These are phyloP conservation scores for Pristis pectinata DNA, from an alignment of 2,797 vertebrate genomes.

Conservation along the genomic window DNA sequence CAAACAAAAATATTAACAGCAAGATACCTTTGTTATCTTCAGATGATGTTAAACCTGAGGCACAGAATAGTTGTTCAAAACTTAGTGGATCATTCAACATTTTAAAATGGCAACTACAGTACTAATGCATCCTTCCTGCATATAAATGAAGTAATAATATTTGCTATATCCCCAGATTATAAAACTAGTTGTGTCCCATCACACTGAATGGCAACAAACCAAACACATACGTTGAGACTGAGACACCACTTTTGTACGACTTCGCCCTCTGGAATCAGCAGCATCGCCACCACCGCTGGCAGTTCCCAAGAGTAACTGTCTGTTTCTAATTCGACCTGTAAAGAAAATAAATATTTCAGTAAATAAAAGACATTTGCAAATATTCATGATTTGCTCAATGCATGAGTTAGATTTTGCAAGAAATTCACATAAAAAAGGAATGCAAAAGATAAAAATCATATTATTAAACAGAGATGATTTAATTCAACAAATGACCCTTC, in stretches of 20 bases:
- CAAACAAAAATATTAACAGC: slow-evolving; percentile 55
- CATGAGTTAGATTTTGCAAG: background rate
- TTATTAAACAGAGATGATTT: background rate
- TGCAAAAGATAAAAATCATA: slow-evolving; percentile 40
- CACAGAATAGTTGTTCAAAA: slow-evolving; percentile 59
- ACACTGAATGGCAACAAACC: slow-evolving; percentile 47
- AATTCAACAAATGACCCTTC: background rate
- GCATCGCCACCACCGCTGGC: slow-evolving; percentile 66
- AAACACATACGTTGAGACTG: slow-evolving; percentile 91
- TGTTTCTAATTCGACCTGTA: slow-evolving; percentile 79
- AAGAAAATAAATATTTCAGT: slow-evolving; percentile 40
- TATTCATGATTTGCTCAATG: background rate
- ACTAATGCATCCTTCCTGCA: slow-evolving; percentile 42
- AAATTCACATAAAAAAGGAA: background rate
- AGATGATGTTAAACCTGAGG: slow-evolving; percentile 96
- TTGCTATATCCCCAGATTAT: slow-evolving; percentile 52
- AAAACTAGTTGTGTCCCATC: slow-evolving; percentile 52
- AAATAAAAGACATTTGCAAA: background rate
- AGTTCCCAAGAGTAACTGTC: slow-evolving; percentile 69
- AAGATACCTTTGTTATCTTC: slow-evolving; percentile 97
- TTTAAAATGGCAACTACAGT: slow-evolving; percentile 45
- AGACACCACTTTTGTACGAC: slow-evolving; percentile 88
- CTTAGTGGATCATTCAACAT: slow-evolving; percentile 37
- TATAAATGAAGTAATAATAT: slow-evolving; percentile 64
- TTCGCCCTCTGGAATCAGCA: slow-evolving; percentile 88